Base-by-base conservation (phyloP, 2,113 vertebrate species). In the Pedionomus torquatus region DNA sequence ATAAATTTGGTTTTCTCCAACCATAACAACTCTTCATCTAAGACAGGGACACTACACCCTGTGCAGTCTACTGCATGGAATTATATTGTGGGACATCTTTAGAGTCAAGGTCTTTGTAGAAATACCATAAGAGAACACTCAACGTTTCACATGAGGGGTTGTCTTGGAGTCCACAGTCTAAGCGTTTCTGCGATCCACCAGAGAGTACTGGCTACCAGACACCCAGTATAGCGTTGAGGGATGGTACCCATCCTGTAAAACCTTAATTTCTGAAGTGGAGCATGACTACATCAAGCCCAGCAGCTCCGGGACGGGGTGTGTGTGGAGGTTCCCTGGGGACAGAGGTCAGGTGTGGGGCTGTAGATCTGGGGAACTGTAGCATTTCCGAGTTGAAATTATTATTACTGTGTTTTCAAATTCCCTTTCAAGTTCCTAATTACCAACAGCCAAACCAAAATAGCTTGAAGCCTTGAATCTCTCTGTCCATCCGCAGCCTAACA, bases 401-500 rank as follows among this genome's bases (percentile, higher is more conserved):
- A 75, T 80, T 89, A 30, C 83, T 79, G 4, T 30, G 25, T 95
- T 93, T 95, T 83, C 61, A 65, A 41, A 79, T 89, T 88, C 83
- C 65, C 77, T 95, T 95, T 97, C 82, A 70, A 80, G 71, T 58
- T 83, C 72, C 71, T 95, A 83, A 95, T 94, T 94, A 44, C 71
- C 80, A 84, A 95, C 65, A 89, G 86, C 96, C 90, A 96, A 89
- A 94, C 69, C 61, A 96, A 93, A 95, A 74, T 69, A 63, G 65
- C 49, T 92, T 33, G 86, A 95, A 96, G 83, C 80, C 37, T 37
- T 76, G 11, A 81, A 43, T 66, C 28, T 75, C 58, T 77, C 60
- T 90, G 83, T 90, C 95, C 92, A 76, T 95, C 80, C 65, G 24
- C 60, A 87, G 83, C 55, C 39, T 49, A 19, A 87, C 30, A 71